Percentiles rank a stretch among this genome's conserved stretches.
Conservation (phyloP, 30 jellyfish, hydroid and myxozoan genomes). For the Catostylus mosaicus region DNA sequence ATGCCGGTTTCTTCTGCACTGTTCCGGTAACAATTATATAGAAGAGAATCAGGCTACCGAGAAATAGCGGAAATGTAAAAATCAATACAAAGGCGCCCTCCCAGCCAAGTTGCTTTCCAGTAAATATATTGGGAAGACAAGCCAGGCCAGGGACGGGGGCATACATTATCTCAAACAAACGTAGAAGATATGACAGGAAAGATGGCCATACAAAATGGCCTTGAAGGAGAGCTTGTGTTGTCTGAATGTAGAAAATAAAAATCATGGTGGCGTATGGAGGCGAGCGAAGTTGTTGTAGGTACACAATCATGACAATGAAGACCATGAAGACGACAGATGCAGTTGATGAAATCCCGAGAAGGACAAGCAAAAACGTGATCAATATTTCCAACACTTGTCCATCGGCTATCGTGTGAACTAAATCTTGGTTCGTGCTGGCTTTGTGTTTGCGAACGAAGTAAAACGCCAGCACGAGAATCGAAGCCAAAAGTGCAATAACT, state of each 20-base stretch:
- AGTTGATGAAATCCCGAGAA: slow-evolving; percentile 96
- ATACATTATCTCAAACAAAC: slow-evolving; percentile 90
- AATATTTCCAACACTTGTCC: slow-evolving; percentile 87
- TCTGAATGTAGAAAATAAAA: slow-evolving; percentile 96
- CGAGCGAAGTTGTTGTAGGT: slow-evolving; percentile 92
- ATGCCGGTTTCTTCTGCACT: slow-evolving; percentile 93
- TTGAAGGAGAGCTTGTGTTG: slow-evolving; percentile 88
- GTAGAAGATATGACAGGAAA: slow-evolving; percentile 79
- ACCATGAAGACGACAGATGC: slow-evolving; percentile 95
- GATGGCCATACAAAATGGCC: slow-evolving; percentile 98
- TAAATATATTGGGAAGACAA: slow-evolving; percentile 91
- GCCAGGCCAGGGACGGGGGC: slow-evolving; percentile 99
- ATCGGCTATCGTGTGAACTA: slow-evolving; percentile 79
- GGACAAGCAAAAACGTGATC: slow-evolving; percentile 81
- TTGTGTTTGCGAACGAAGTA: slow-evolving; percentile 91
- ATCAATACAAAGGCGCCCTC: slow-evolving; percentile 95
- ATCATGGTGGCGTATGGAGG: slow-evolving; percentile 98
- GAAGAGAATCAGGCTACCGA: slow-evolving; percentile 79
- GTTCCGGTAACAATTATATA: slow-evolving; percentile 89
- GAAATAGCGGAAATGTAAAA: slow-evolving; percentile 79
- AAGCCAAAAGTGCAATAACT: slow-evolving; percentile 82
- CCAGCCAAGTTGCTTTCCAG: slow-evolving; percentile 98
- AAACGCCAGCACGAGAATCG: slow-evolving; percentile 77
- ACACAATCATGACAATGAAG: slow-evolving; percentile 82
- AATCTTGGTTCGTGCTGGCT: slow-evolving; percentile 50